Evolutionary conservation across 1,140 invertebrate genomes (phyloP).

Genomic region (Listronotus bonariensis): DNA sequence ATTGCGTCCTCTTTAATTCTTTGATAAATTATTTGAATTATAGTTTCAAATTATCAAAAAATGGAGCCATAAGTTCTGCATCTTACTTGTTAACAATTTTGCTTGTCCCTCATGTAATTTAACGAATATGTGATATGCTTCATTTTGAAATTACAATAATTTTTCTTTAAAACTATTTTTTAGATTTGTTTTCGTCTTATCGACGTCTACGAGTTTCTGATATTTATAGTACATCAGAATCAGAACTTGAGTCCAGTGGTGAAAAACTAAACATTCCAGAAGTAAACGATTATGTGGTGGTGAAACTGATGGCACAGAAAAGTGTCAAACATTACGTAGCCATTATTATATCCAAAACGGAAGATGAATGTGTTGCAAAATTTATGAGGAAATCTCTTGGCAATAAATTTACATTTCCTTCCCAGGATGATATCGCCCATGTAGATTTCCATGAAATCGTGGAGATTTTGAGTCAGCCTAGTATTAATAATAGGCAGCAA

Average conservation of each 20-base stretch:
- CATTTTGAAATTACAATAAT: background rate
- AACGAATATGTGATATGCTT: background rate
- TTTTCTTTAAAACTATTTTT: too few species aligned
- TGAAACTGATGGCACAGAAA: constrained; percentile 24
- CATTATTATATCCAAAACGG: constrained; percentile 19
- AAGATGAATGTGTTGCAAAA: constrained; percentile 28
- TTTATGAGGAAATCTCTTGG: constrained; percentile 30
- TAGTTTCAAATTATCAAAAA: too few species aligned
- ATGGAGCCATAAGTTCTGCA: too few species aligned
- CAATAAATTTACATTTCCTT: constrained; percentile 29
- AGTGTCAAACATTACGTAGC: constrained; percentile 31
- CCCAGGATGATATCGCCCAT: constrained; percentile 21
- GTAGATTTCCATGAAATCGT: constrained; percentile 24
- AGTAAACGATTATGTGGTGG: constrained; percentile 30
- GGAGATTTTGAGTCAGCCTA: constrained; percentile 25
- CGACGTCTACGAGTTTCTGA: too few species aligned
- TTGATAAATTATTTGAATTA: too few species aligned
- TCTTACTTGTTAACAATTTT: too few species aligned
- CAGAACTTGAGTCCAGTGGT: background rate
- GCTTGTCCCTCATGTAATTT: background rate
- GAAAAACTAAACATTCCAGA: constrained; percentile 10
- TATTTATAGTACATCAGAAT: too few species aligned
- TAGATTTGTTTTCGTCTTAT: too few species aligned
- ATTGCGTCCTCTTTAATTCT: too few species aligned
- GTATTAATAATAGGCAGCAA: constrained; percentile 30